Conservation (phyloP, 2,888 invertebrate genomes). For the Phortica okadai region DNA sequence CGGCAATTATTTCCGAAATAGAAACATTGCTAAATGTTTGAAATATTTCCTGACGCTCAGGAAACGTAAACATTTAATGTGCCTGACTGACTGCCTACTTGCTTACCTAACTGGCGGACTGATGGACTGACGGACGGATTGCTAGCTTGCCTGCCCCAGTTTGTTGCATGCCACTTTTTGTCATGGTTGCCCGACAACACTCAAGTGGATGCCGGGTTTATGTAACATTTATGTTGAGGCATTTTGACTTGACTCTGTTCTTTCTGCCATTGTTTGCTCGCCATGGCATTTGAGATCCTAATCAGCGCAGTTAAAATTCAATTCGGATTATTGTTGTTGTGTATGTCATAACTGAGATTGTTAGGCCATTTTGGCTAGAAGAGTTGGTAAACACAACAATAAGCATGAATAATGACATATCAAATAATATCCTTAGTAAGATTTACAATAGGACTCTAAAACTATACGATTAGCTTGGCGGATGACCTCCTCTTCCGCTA, state of each 20-base stretch:
- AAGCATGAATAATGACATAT: not conserved
- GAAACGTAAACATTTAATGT: slow-evolving; percentile 69
- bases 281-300: slow-evolving; percentile 26
- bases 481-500: too few species aligned
- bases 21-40: slow-evolving; percentile 63
- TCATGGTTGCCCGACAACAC: not conserved
- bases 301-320: slow-evolving; percentile 31
- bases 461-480: too few species aligned
- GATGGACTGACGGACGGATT: too few species aligned
- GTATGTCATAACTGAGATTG: not conserved
- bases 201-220: not conserved
- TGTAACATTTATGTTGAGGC: slow-evolving; percentile 16
- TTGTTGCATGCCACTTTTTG: not conserved
- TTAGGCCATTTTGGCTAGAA: not conserved
- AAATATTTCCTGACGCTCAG: slow-evolving; percentile 63
- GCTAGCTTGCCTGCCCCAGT: not conserved
- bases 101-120: not conserved
- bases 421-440: too few species aligned
- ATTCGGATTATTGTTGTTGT: slow-evolving; percentile 27
- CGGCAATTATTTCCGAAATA: slow-evolving; percentile 60
- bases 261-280: slow-evolving; percentile 11
- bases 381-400: not conserved
- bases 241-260: not conserved
- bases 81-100: slow-evolving; percentile 31
- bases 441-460: too few species aligned